A percentile compares a stretch with the other conserved stretches of the same genome.
Conservation (phyloP, 64 coral and sea anemone genomes). For the Trachythela sp. region DNA sequence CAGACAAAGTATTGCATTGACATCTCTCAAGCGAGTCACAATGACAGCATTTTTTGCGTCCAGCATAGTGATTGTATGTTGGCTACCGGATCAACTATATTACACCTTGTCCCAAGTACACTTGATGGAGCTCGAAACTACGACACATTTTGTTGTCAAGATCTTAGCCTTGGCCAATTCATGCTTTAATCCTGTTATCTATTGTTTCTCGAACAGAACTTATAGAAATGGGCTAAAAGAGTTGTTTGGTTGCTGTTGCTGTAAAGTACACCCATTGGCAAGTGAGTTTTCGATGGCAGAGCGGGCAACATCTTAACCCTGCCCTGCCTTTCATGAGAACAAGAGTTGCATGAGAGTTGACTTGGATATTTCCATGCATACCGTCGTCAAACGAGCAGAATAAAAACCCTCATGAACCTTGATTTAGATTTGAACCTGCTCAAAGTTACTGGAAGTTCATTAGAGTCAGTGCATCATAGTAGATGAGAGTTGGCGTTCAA, state of each 20-base stretch:
- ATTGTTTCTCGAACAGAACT: not conserved
- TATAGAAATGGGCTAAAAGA: not conserved
- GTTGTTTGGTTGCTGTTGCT: not conserved
- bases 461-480: no score
- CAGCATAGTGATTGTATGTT: not conserved
- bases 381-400: no score
- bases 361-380: no score
- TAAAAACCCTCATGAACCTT: no score
- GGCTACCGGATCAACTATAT: slow-evolving; percentile 12
- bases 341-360: no score
- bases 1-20: not conserved
- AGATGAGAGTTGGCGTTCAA: no score
- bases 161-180: not conserved
- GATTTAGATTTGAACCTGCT: no score
- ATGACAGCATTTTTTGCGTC: not conserved
- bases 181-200: not conserved
- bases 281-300: no score
- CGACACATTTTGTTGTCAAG: not conserved
- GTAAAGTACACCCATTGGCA: not conserved
- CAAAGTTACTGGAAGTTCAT: no score
- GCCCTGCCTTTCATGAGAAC: no score
- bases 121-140: not conserved
- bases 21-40: not conserved
- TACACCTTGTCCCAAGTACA: not conserved
- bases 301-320: no score